Evolutionary conservation across 1,140 invertebrate genomes (phyloP).

Genomic region (Popillia japonica): DNA sequence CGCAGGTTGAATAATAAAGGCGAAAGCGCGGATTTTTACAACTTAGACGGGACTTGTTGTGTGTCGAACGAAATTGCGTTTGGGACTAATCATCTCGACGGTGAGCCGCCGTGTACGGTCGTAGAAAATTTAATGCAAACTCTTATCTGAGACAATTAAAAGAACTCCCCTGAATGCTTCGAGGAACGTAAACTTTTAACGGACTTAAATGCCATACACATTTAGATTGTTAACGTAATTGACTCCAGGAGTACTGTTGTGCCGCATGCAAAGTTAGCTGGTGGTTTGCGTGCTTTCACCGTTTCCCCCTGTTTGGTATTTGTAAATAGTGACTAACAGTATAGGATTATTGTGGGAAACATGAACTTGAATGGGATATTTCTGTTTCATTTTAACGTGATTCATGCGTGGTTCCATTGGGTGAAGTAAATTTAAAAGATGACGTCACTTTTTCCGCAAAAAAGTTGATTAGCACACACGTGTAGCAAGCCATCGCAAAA

Average conservation of each 20-base stretch:
- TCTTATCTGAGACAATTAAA: conserved; percentile 11
- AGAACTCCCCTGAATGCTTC: not conserved
- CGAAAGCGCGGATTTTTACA: not conserved
- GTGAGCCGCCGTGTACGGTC: not conserved
- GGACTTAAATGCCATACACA: not conserved
- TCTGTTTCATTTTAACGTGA: no score
- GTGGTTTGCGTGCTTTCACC: not conserved
- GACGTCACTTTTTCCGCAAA: no score
- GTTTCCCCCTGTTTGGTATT: not conserved
- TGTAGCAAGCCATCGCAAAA: no score
- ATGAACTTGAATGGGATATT: no score
- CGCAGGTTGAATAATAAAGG: no score
- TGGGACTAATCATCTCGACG: not conserved
- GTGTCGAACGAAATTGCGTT: not conserved
- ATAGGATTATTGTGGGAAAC: no score
- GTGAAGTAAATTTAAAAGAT: no score
- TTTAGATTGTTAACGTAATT: conserved; percentile 7
- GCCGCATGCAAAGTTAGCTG: not conserved
- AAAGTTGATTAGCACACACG: no score
- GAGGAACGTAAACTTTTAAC: conserved; percentile 3
- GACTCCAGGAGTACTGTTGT: not conserved
- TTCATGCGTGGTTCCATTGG: not conserved
- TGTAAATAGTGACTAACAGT: not conserved
- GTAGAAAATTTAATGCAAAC: not conserved
- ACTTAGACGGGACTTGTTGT: not conserved